Conservation (phyloP, 1,140 invertebrate species). For the Lerema accius region DNA sequence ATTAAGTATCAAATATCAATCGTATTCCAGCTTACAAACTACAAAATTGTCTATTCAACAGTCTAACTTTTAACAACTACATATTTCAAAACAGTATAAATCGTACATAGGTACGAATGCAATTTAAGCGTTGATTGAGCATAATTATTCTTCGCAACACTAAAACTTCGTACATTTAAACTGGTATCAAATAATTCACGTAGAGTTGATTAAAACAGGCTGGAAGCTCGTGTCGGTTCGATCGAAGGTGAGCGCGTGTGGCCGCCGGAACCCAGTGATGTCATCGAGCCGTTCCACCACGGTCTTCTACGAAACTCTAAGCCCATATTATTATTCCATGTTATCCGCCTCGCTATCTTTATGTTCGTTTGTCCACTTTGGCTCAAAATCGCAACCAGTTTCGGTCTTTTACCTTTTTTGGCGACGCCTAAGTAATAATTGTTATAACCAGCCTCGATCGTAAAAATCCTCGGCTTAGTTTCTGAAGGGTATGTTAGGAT, state of each 20-base stretch:
- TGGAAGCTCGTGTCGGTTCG: slow-evolving; percentile 25
- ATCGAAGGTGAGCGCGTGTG: slow-evolving; percentile 59
- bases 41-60: too few species aligned
- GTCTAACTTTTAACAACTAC: too few species aligned
- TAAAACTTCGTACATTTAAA: too few species aligned
- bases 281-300: slow-evolving; percentile 63
- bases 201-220: slow-evolving; percentile 31
- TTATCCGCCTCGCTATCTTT: slow-evolving; percentile 55
- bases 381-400: slow-evolving; percentile 60
- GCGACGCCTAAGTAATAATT: slow-evolving; percentile 25
- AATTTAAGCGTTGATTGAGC: too few species aligned
- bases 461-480: slow-evolving; percentile 9
- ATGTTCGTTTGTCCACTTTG: slow-evolving; percentile 50
- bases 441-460: background rate
- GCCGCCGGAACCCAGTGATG: slow-evolving; percentile 58
- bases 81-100: too few species aligned
- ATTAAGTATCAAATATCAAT: too few species aligned
- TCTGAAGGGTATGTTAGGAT: background rate
- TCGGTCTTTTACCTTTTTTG: slow-evolving; percentile 53
- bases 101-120: too few species aligned
- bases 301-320: slow-evolving; percentile 73
- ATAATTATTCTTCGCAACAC: too few species aligned
- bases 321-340: slow-evolving; percentile 66
- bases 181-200: background rate
- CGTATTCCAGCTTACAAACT: too few species aligned